Evolutionary conservation across 2,888 invertebrate species (phyloP).

Genomic region (Microctonus aethiopoides): DNA sequence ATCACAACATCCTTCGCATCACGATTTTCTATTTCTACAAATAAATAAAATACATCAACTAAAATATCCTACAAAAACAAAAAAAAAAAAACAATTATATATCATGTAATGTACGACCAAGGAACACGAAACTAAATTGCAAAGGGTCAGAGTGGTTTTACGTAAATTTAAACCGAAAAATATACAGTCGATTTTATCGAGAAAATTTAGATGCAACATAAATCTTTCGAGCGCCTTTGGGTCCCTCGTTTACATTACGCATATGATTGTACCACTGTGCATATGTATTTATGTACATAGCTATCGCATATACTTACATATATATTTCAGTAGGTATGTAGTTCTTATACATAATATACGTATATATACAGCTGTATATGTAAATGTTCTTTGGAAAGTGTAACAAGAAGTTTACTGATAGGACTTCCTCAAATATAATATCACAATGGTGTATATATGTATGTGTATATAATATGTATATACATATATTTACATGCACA

Average conservation of each 20-base stretch:
- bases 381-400: not conserved
- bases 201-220: slow-evolving; percentile 53
- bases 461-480: too few species aligned
- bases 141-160: not conserved
- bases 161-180: slow-evolving; percentile 40
- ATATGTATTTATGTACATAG: slow-evolving; percentile 28
- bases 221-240: slow-evolving; percentile 36
- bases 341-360: too few species aligned
- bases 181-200: slow-evolving; percentile 54
- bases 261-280: slow-evolving; percentile 9
- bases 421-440: not conserved
- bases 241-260: not conserved
- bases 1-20: too few species aligned
- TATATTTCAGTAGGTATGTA: too few species aligned
- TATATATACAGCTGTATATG: too few species aligned
- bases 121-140: not conserved
- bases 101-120: too few species aligned
- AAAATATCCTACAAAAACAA: too few species aligned
- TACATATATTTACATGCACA: not conserved
- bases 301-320: slow-evolving; percentile 21
- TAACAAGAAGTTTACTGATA: not conserved
- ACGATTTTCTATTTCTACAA: too few species aligned
- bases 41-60: too few species aligned
- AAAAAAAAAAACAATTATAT: too few species aligned
- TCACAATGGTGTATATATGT: not conserved